Base-by-base conservation (phyloP, 2,888 invertebrate species). In the Meiosimyza platycephala region DNA sequence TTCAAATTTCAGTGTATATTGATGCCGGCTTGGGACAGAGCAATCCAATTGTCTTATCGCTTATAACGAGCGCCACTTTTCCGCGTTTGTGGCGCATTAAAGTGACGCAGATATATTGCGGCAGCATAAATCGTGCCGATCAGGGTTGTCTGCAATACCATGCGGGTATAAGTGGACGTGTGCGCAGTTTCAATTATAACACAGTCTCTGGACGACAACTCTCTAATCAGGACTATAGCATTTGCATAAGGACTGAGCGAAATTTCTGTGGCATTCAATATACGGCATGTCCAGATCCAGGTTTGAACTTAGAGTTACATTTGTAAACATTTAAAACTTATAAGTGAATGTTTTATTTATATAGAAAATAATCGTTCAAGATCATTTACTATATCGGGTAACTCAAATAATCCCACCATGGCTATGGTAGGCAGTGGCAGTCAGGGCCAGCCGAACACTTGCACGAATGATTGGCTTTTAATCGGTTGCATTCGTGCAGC, bases 211-310 rank as follows among this genome's bases (percentile, higher is more conserved):
- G 95, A 0, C 88, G 93, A 3, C 95, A 95, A 81, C 89, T 96
- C 18, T 95, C 95, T 72, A 95, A 95, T 85, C 95, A 96, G 84
- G 95, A 96, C 85, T 96, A 96, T 84, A 93, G 94, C 76, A 92
- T 95, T 76, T 96, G 96, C 84, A 90, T 96, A 55, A 88, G 96
- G 48, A 93, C 92, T 83, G 96, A 96, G 84, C 90, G 93, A 75
- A 96, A 95, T 84, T 95, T 95, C 83, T 96, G 96, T 79, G 93
- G 94, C 0, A 93, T 95, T 62, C 95, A 95, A 80, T 95, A 95
- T 83, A 92, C 92, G 16, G 90, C 92, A 6, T 95, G 95, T 79
- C 86, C 90, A 2, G 92, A 94, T 82, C 88, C 91, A 76, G 91
- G 93, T 92, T 67, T 70, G 74, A 28, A 55, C 47, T 12, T 18